These are phyloP conservation scores for Drosophila flavopinicola DNA, from an alignment of 2,888 invertebrate species.

Conservation along the genomic window DNA sequence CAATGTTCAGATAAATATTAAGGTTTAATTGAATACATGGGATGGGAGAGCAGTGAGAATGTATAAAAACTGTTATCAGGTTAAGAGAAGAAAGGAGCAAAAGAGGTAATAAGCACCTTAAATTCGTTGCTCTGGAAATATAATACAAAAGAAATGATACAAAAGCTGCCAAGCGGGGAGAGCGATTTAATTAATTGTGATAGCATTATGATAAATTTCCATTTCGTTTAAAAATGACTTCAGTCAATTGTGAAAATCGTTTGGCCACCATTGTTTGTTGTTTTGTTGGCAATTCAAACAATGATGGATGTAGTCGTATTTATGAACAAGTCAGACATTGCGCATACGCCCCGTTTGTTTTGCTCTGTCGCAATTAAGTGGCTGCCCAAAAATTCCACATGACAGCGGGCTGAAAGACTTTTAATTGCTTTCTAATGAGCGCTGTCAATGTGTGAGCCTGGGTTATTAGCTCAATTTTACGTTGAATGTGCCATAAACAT, in stretches of 20 bases:
- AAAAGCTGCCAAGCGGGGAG: background rate
- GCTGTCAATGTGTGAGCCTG: slow-evolving; percentile 50
- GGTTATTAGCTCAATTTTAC: slow-evolving; percentile 48
- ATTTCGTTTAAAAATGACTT: background rate
- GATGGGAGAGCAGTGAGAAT: too few species aligned
- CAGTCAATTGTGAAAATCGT: background rate
- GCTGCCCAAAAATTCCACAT: slow-evolving; percentile 49
- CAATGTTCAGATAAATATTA: too few species aligned
- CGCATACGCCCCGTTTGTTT: slow-evolving; percentile 6
- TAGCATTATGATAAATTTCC: slow-evolving; percentile 3
- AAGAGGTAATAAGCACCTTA: too few species aligned
- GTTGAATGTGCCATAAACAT: slow-evolving; percentile 47
- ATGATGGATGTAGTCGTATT: slow-evolving; percentile 21
- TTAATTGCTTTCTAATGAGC: slow-evolving; percentile 68
- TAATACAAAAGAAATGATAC: background rate
- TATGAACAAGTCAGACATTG: slow-evolving; percentile 12
- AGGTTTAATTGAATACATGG: too few species aligned
- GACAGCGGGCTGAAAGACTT: slow-evolving; percentile 32
- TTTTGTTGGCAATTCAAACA: background rate
- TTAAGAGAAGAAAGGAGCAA: too few species aligned
- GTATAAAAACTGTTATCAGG: too few species aligned
- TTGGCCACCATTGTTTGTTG: too few species aligned
- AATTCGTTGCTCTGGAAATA: too few species aligned
- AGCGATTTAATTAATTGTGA: background rate
- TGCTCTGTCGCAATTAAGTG: slow-evolving; percentile 47